A percentile compares a stretch with the other conserved stretches of the same genome.
These are phyloP conservation scores for Sylvicola cinctus DNA, from an alignment of 2,888 invertebrate species.

Conservation along the genomic window DNA sequence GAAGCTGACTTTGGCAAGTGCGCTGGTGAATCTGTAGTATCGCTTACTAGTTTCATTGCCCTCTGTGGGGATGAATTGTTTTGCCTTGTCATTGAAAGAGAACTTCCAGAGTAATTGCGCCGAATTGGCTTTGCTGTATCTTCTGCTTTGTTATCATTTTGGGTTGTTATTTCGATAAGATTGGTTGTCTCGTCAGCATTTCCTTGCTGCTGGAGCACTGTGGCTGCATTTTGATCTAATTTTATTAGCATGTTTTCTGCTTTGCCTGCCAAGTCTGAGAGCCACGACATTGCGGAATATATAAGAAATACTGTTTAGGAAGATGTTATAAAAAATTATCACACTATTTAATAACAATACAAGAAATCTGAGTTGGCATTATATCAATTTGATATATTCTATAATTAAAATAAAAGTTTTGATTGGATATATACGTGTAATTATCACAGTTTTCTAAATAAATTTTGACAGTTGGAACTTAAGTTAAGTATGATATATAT, in stretches of 20 bases:
- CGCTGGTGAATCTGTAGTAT: background rate
- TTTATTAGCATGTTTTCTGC: conserved; percentile 55
- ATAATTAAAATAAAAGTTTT: too few relatives aligned
- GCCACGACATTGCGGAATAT: conserved; percentile 31
- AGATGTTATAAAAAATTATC: too few relatives aligned
- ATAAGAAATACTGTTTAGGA: too few relatives aligned
- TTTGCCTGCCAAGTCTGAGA: conserved; percentile 48
- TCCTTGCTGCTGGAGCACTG: conserved; percentile 30
- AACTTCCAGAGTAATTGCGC: background rate
- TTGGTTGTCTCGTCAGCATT: background rate
- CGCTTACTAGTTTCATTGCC: too few relatives aligned
- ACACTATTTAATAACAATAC: too few relatives aligned
- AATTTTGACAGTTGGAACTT: too few relatives aligned
- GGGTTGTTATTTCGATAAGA: background rate
- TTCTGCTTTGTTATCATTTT: background rate
- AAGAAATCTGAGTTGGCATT: too few relatives aligned
- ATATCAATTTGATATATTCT: too few relatives aligned
- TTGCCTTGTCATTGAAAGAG: background rate
- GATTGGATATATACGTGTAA: too few relatives aligned
- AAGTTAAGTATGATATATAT: too few relatives aligned
- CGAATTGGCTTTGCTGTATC: background rate
- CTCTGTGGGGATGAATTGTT: background rate
- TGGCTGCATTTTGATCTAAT: conserved; percentile 52
- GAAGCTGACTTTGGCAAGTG: too few relatives aligned
- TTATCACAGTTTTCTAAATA: too few relatives aligned